Evolutionary conservation across 2,113 vertebrate species (phyloP).

Genomic region (Amphiprion ocellaris): DNA sequence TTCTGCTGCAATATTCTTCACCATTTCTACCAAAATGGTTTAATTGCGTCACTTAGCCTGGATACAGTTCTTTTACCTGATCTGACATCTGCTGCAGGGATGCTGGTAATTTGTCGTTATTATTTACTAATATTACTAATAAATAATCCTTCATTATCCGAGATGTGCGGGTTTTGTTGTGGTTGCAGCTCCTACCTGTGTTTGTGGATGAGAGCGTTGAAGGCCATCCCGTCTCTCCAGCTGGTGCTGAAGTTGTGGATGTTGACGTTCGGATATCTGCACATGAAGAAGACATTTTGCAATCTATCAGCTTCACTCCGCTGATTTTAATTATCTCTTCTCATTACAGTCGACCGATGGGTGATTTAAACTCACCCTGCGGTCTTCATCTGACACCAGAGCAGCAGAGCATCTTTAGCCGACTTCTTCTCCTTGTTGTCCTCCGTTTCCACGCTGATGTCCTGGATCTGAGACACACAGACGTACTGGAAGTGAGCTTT

Average conservation of each 20-base stretch:
- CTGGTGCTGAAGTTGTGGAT: conserved; percentile 99
- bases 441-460: conserved; percentile 98
- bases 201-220: conserved; percentile 99
- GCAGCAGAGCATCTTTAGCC: conserved; percentile 96
- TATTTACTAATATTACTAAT: no score
- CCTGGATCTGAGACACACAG: conserved; percentile 90
- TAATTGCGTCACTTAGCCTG: no score
- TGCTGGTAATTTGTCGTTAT: no score
- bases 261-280: conserved; percentile 97
- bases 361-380: conserved; percentile 88
- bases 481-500: neutral
- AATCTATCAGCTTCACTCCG: neutral
- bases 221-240: conserved; percentile 99
- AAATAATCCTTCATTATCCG: no score
- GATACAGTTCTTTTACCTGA: no score
- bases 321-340: no score
- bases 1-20: no score
- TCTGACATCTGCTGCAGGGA: no score
- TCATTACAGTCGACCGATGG: no score
- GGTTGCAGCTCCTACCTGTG: conserved; percentile 62
- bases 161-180: no score
- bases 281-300: conserved; percentile 28
- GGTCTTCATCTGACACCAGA: conserved; percentile 99
- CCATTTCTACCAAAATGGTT: no score
- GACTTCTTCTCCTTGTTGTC: conserved; percentile 99